Evolutionary conservation across 2,113 vertebrate species (phyloP), one percentile per base, ranked within the genome.

Genomic region (Seriola rivoliana): DNA sequence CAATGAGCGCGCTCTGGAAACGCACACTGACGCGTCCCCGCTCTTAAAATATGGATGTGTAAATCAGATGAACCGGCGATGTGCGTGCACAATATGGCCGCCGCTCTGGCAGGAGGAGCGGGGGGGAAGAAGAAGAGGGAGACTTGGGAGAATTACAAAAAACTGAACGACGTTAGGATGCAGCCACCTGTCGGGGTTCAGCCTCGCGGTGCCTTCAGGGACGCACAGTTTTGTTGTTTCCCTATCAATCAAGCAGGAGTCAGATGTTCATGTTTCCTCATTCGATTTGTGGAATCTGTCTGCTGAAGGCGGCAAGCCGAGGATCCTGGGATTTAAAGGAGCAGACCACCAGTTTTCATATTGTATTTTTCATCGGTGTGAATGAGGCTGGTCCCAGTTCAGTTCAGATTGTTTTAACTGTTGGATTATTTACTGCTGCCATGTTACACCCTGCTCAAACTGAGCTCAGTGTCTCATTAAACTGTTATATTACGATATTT

Each of bases 21-120:
- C 50, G 65, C 81, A 82, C 52, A 54, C 46, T 3, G 44, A 66
- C 58, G 71, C 64, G 46, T 71, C 62, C 80, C 67, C 80, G 4
- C 48, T 74, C 36, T 85, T 76, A 59, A 88, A 82, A 80, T 63
- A 78, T 84, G 79, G 66, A 88, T 71, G 78, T 71, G 81, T 86
- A 76, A 82, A 89, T 83, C 70, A 74, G 72, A 88, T 80, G 75
- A 81, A 81, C 75, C 62, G 3, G 29, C 64, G 60, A 29, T 14
- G 62, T 75, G 82, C 54, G 78, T 62, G 69, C 78, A 85, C 85
- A 89, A 70, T 63, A 76, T 36, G 73, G 60, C 62, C 36, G 55
- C 67, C 70, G 3, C 63, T 16, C 82, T 82, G 87, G 76, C 82
- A 71, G 66, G 8, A 60, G 55, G 48, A 73, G 71, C 71, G 42